Percentiles rank a stretch among this genome's conserved stretches.
Evolutionary conservation across 2,797 vertebrate species (phyloP).

Genomic region (Heliangelus exortis): DNA sequence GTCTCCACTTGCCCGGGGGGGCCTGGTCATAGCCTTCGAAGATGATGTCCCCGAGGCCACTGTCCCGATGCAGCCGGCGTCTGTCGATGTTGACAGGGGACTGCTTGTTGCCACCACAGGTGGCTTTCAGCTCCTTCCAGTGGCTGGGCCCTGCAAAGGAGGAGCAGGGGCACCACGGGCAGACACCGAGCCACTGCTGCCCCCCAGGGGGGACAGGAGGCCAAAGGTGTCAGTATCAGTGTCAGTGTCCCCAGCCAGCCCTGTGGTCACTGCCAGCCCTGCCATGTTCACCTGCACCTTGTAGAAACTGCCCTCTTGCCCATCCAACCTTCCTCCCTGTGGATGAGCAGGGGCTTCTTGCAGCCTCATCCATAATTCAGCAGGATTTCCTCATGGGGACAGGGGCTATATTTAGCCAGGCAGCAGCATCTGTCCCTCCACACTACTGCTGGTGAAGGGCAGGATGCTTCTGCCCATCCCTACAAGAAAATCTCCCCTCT

Average conservation of each 20-base stretch:
- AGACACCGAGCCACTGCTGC: not conserved
- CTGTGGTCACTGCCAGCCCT: not conserved
- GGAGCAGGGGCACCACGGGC: not conserved
- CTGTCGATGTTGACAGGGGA: constrained; percentile 86
- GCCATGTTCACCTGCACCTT: rapidly evolving
- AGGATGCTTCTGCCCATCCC: not conserved
- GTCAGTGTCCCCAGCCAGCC: not conserved
- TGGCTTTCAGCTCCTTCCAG: constrained; percentile 80
- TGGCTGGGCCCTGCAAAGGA: constrained; percentile 67
- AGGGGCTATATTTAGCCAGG: not conserved
- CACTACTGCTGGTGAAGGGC: not conserved
- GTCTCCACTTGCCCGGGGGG: constrained; percentile 82
- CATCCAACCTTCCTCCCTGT: not conserved
- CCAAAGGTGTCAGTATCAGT: not conserved
- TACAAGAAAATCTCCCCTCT: not conserved
- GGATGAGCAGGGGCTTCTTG: not conserved
- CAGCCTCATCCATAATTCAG: constrained; percentile 50
- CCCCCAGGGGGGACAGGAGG: not conserved
- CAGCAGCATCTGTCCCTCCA: not conserved
- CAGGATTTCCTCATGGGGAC: not conserved
- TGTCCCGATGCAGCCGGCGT: constrained; percentile 67
- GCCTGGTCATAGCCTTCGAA: constrained; percentile 83
- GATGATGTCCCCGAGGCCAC: constrained; percentile 75
- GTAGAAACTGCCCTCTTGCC: not conserved
- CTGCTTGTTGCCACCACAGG: constrained; percentile 77